Conservation (phyloP, 2,888 invertebrate genomes). For the Phaedon cochleariae region DNA sequence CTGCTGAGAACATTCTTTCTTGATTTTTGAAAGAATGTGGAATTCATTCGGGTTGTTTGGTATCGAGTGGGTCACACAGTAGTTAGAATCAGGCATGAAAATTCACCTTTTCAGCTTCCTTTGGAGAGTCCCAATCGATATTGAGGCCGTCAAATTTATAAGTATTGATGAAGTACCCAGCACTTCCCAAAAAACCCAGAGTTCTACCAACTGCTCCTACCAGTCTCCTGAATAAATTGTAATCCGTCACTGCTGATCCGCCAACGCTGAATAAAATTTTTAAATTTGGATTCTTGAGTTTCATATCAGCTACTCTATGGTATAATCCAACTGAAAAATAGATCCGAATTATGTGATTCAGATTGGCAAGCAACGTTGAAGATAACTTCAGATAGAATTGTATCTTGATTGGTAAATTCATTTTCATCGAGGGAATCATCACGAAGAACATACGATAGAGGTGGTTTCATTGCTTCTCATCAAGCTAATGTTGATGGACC, state of each 20-base stretch:
- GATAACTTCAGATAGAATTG: too few species aligned
- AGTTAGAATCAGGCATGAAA: too few species aligned
- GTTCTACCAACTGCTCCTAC: slow-evolving; percentile 41
- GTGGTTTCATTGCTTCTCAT: too few species aligned
- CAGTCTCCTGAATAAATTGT: slow-evolving; percentile 39
- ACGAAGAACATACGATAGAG: too few species aligned
- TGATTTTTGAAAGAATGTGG: too few species aligned
- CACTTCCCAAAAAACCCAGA: slow-evolving; percentile 44
- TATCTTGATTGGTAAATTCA: too few species aligned
- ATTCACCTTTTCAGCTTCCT: slow-evolving; percentile 37
- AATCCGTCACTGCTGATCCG: slow-evolving; percentile 43
- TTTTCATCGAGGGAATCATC: too few species aligned
- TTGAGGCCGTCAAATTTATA: slow-evolving; percentile 50
- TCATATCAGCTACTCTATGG: slow-evolving; percentile 41
- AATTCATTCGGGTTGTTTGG: too few species aligned
- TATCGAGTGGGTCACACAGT: too few species aligned
- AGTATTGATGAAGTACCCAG: slow-evolving; percentile 40
- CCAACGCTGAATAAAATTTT: slow-evolving; percentile 48
- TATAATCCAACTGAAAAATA: slow-evolving; percentile 40
- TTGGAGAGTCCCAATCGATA: slow-evolving; percentile 50
- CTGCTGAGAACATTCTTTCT: too few species aligned
- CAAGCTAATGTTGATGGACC: too few species aligned
- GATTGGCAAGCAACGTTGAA: too few species aligned
- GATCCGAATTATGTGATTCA: background rate
- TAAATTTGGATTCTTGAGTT: slow-evolving; percentile 44